Evolutionary conservation across 2,113 vertebrate genomes (phyloP), one percentile per base, ranked within the genome.

Genomic region (Spizaetus ornatus): DNA sequence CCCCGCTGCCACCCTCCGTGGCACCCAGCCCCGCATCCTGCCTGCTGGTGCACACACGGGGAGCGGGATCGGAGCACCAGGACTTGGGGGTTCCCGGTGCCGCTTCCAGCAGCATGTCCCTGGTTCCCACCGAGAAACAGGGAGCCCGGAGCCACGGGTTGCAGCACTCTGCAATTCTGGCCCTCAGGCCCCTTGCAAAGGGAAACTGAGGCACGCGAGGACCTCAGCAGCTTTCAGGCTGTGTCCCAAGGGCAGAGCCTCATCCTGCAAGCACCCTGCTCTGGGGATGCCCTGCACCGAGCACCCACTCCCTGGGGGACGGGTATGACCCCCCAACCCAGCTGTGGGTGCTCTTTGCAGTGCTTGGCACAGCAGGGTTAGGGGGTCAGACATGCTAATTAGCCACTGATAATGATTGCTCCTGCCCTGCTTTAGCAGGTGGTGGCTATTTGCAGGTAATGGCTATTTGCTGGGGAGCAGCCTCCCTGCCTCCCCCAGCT

Each of bases 231-330:
- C 56, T 72, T 50, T 43, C 6, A 2, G 29, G 50, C 74, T 10
- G 5, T 0, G 1, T 56, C 18, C 42, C 23, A 6, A 21, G 71
- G 70, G 43, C 72, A 79, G 58, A 72, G 19, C 36, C 34, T 80
- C 23, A 25, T 45, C 55, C 27, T 81, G 36, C 38, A 67, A 50
- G 20, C n/a, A 43, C 13, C 17, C 32, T 8, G 16, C 53, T 65
- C n/a, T 23, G 18, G 56, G 56, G 22, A 25, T 43, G 31, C 63
- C 34, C 1, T 0, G 34, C 53, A 20, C n/a, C 0, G 1, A 70
- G 42, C n/a, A 55, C 27, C 71, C 14, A 2, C 20, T 53, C 70
- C 71, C 45, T 34, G 53, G 21, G 25, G 25, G 8, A 34, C 2
- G 1, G 8, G 32, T 7, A 11, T 5, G 5, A 52, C 21, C 5